phyloP scores from a whole-genome alignment of 2,797 vertebrate species.

The Spinibarbus caldwelli region DNA sequence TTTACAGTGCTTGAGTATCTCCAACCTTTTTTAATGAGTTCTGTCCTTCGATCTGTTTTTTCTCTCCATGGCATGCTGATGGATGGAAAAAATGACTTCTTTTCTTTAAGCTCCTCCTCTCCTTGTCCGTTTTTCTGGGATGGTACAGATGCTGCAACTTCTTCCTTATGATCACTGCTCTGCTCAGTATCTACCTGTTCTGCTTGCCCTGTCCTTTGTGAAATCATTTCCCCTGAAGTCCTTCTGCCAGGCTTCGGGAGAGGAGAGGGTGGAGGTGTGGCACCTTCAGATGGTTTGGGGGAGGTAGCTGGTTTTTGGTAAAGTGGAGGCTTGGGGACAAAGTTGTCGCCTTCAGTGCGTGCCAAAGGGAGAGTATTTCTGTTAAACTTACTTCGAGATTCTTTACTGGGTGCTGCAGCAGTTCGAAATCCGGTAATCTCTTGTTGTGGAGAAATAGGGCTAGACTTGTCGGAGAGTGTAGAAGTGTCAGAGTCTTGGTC shows the following conservation, averaged over 20 bases:
- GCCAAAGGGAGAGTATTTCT: conserved; percentile 58
- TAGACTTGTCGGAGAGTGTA: conserved; percentile 71
- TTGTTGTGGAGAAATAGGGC: conserved; percentile 67
- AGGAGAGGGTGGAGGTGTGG: conserved; percentile 85
- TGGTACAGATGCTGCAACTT: conserved; percentile 59
- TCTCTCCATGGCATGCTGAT: conserved; percentile 88
- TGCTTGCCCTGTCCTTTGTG: conserved; percentile 66
- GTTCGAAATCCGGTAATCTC: conserved; percentile 68
- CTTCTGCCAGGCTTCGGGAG: conserved; percentile 78
- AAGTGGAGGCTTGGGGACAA: conserved; percentile 70
- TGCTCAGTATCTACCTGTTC: conserved; percentile 68
- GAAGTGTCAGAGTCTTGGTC: conserved; percentile 78
- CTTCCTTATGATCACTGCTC: conserved; percentile 64
- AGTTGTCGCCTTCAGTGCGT: conserved; percentile 74
- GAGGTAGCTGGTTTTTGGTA: conserved; percentile 85
- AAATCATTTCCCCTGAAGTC: conserved; percentile 65
- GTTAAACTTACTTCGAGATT: conserved; percentile 59
- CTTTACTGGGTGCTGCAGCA: conserved; percentile 53
- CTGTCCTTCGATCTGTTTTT: conserved; percentile 83
- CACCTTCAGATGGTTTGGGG: conserved; percentile 80
- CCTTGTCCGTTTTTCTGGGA: conserved; percentile 71
- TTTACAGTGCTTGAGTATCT: background rate
- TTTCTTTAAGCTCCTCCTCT: conserved; percentile 87
- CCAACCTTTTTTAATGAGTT: conserved; percentile 87
- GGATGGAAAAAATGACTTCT: conserved; percentile 86